These are phyloP conservation scores for Murina feae DNA, from an alignment of 2,113 vertebrate species.

Conservation along the genomic window DNA sequence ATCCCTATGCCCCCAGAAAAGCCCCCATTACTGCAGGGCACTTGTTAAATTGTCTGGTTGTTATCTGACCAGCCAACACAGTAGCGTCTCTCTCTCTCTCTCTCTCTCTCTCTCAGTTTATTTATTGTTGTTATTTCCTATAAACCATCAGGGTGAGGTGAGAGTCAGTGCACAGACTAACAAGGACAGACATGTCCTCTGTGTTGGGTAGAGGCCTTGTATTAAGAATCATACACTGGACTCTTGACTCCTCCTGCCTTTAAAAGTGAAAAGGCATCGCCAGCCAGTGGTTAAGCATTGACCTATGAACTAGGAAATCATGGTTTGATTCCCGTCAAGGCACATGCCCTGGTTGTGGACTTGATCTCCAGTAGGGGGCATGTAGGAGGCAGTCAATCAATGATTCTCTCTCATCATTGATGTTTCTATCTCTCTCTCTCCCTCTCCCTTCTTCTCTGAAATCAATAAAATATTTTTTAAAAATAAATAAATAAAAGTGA, in stretches of 20 bases:
- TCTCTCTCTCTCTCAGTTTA: not conserved
- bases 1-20: not conserved
- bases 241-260: not conserved
- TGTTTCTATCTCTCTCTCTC: no score
- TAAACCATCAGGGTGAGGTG: not conserved
- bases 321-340: not conserved
- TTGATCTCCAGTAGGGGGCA: not conserved
- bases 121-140: slow-evolving; percentile 11
- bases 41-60: not conserved
- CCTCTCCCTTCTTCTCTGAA: no score
- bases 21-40: not conserved
- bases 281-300: not conserved
- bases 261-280: not conserved
- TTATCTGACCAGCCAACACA: not conserved
- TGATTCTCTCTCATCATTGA: no score
- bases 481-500: not conserved
- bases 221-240: not conserved
- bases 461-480: no score
- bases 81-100: not conserved
- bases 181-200: not conserved
- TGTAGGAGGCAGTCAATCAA: no score
- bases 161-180: not conserved
- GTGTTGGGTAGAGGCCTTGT: not conserved
- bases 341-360: not conserved
- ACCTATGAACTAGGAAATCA: not conserved